Evolutionary conservation across 2,888 invertebrate genomes (phyloP).

Genomic region (Hybos culiciformis): DNA sequence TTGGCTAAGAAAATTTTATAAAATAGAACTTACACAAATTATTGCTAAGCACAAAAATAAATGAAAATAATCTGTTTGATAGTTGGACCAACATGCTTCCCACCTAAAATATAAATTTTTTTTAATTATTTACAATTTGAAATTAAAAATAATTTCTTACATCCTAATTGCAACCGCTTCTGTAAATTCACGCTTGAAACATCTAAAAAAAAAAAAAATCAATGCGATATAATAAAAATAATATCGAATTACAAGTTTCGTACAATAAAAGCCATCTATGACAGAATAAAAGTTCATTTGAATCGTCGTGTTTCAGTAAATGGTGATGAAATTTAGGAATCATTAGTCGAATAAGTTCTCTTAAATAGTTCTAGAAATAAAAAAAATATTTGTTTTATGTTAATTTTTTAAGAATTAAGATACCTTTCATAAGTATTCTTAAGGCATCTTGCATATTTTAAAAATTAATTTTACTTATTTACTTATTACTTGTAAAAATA

Average conservation of each 20-base stretch:
- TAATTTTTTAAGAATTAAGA: neutral
- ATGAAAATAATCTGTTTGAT: constrained; percentile 91
- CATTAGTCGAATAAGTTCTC: constrained; percentile 80
- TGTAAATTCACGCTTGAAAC: constrained; percentile 85
- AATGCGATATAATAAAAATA: neutral
- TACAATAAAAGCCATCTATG: constrained; percentile 90
- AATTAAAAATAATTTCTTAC: too few relatives aligned
- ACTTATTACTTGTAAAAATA: constrained; percentile 1
- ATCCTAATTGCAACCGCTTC: constrained; percentile 77
- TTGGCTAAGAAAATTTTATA: too few relatives aligned
- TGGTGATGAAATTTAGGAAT: constrained; percentile 82
- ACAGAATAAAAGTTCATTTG: constrained; percentile 80
- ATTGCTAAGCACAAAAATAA: constrained; percentile 88
- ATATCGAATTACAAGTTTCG: constrained; percentile 16
- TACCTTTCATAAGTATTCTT: too few relatives aligned
- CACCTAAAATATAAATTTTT: too few relatives aligned
- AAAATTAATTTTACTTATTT: too few relatives aligned
- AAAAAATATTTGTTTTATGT: constrained; percentile 3
- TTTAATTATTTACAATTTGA: too few relatives aligned
- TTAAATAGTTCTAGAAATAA: constrained; percentile 56
- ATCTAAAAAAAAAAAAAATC: constrained; percentile 39
- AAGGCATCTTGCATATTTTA: too few relatives aligned
- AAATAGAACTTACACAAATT: constrained; percentile 74
- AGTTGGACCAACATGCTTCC: constrained; percentile 97
- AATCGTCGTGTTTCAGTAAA: constrained; percentile 69